These are phyloP conservation scores for Patella pellucida DNA, from an alignment of 2,888 invertebrate species.

Conservation along the genomic window DNA sequence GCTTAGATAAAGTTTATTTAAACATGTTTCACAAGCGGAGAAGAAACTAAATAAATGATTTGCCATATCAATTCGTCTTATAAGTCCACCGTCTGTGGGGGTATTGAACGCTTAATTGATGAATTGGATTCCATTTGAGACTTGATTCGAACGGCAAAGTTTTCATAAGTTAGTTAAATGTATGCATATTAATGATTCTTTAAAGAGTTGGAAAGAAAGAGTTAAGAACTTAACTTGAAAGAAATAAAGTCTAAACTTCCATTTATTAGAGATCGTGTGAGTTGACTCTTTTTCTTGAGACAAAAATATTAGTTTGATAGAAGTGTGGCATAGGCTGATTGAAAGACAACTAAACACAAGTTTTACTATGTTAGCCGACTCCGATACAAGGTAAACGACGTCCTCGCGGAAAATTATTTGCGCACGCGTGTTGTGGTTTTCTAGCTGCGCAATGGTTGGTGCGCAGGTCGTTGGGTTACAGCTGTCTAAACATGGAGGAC, in stretches of 20 bases:
- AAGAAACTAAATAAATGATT: constrained; percentile 10
- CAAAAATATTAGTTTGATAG: background rate
- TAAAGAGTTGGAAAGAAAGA: no score
- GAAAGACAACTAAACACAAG: constrained; percentile 32
- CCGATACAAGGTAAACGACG: constrained; percentile 30
- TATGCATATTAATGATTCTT: background rate
- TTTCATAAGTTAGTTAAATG: background rate
- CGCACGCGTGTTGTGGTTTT: constrained; percentile 54
- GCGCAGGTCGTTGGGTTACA: constrained; percentile 66
- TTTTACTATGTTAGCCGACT: constrained; percentile 33
- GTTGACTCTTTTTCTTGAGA: no score
- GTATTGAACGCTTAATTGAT: constrained; percentile 10
- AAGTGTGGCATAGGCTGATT: constrained; percentile 30
- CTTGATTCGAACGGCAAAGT: background rate
- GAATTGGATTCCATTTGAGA: constrained; percentile 7
- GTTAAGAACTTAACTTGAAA: no score
- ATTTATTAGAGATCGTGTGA: no score
- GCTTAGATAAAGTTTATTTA: background rate
- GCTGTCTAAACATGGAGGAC: constrained; percentile 70
- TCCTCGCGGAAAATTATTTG: constrained; percentile 50
- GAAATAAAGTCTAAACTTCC: no score
- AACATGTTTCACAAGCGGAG: background rate
- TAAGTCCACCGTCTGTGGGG: background rate
- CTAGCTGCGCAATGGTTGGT: constrained; percentile 62
- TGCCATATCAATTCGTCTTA: constrained; percentile 11